Conservation (phyloP, 2,113 vertebrate genomes). For the Phyllostomus hastatus region DNA sequence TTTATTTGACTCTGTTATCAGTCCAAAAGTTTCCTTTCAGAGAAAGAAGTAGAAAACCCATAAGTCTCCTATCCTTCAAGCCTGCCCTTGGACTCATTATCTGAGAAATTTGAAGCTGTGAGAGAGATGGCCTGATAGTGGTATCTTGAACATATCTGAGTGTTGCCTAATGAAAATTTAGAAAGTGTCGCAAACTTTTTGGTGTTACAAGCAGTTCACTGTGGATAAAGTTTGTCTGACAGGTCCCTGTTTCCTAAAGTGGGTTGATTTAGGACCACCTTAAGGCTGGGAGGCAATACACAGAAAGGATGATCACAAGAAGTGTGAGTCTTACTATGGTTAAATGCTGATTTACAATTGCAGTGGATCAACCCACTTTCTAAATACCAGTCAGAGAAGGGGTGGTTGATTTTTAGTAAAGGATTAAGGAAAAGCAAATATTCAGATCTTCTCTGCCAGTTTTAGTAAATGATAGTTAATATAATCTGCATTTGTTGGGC, state of each 20-base stretch:
- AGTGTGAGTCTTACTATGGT: neutral
- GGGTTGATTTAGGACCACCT: neutral
- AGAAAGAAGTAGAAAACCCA: neutral
- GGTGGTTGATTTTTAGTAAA: neutral
- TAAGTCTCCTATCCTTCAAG: neutral
- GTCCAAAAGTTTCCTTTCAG: conserved; percentile 1
- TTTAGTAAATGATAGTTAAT: neutral
- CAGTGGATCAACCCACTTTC: neutral
- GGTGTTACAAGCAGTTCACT: neutral
- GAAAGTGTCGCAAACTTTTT: neutral
- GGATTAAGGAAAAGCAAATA: neutral
- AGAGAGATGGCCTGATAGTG: neutral
- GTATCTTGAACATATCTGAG: neutral
- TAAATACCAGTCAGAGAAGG: neutral
- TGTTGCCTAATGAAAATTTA: neutral
- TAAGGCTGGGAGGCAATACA: neutral
- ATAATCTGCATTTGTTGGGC: neutral
- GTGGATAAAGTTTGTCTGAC: neutral
- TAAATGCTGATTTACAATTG: neutral
- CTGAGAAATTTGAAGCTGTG: neutral
- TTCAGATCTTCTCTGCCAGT: neutral
- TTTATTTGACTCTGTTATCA: neutral
- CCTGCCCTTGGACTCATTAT: neutral
- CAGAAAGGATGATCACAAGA: neutral
- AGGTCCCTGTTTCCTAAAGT: neutral